Percentiles rank a stretch among this genome's conserved stretches.
These are phyloP conservation scores for Semotilus atromaculatus DNA, from an alignment of 2,797 vertebrate species.

Conservation along the genomic window DNA sequence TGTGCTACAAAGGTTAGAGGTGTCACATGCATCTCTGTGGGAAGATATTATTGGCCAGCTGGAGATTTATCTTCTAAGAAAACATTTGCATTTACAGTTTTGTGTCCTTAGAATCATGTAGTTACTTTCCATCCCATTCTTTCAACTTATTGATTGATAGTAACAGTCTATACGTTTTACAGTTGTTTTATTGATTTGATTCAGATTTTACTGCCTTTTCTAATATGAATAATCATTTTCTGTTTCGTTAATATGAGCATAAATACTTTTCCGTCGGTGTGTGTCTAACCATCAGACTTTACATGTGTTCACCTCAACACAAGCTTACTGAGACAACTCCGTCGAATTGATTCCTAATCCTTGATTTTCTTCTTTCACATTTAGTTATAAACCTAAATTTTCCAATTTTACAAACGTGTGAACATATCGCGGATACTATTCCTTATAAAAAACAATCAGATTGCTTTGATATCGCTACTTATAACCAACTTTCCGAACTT, in stretches of 20 bases:
- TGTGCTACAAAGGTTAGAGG: slow-evolving; percentile 63
- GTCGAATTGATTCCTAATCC: no score
- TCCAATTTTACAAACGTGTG: no score
- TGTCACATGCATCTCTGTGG: slow-evolving; percentile 67
- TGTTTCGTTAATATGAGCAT: not conserved
- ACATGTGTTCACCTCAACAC: not conserved
- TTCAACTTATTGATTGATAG: not conserved
- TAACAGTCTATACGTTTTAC: no score
- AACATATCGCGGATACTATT: no score
- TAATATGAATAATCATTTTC: not conserved
- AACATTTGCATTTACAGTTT: slow-evolving; percentile 23
- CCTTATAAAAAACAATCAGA: no score
- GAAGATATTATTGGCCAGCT: slow-evolving; percentile 73
- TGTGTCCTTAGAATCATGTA: not conserved
- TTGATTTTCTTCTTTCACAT: no score
- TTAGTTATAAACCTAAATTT: no score
- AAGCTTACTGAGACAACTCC: no score
- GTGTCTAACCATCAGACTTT: not conserved
- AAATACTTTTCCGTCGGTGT: not conserved
- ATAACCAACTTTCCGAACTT: no score
- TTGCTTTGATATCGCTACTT: no score
- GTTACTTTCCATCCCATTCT: not conserved
- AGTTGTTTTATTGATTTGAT: no score
- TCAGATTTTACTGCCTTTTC: no score
- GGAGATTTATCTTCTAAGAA: slow-evolving; percentile 50